These are phyloP conservation scores for Sorex araneus DNA, from an alignment of 2,113 vertebrate genomes.

Conservation along the genomic window DNA sequence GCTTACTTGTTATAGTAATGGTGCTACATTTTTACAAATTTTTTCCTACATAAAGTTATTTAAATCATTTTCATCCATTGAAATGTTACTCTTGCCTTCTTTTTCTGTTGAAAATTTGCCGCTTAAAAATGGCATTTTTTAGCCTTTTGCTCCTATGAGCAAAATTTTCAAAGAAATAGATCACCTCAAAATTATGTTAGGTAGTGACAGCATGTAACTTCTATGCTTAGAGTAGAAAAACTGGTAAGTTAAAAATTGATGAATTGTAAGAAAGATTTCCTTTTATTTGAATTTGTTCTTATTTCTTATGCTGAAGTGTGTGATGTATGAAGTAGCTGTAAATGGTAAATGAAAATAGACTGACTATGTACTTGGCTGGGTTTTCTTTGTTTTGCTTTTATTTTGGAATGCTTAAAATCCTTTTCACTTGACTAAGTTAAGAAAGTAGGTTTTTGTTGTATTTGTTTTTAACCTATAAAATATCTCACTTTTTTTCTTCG, in stretches of 20 bases:
- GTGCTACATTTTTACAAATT: slow-evolving; percentile 66
- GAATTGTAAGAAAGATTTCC: slow-evolving; percentile 27
- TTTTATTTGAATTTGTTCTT: slow-evolving; percentile 53
- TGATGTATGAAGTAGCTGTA: neutral
- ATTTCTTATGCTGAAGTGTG: slow-evolving; percentile 43
- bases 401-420: slow-evolving; percentile 43
- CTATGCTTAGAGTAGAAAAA: slow-evolving; percentile 51
- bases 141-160: slow-evolving; percentile 61
- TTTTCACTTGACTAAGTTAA: slow-evolving; percentile 62
- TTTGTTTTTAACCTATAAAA: slow-evolving; percentile 59
- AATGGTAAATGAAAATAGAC: slow-evolving; percentile 56
- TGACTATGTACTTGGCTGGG: neutral
- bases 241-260: slow-evolving; percentile 29
- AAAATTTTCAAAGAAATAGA: slow-evolving; percentile 52
- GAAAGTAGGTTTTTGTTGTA: slow-evolving; percentile 45
- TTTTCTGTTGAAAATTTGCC: slow-evolving; percentile 68
- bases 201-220: slow-evolving; percentile 9
- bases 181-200: slow-evolving; percentile 59
- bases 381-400: slow-evolving; percentile 64
- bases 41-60: slow-evolving; percentile 48
- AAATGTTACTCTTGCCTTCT: slow-evolving; percentile 19
- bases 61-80: slow-evolving; percentile 39
- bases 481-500: slow-evolving; percentile 68
- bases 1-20: slow-evolving; percentile 55
- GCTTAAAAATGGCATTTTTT: slow-evolving; percentile 58